Evolutionary conservation across 2,113 vertebrate genomes (phyloP).

Genomic region (Pedetes capensis): DNA sequence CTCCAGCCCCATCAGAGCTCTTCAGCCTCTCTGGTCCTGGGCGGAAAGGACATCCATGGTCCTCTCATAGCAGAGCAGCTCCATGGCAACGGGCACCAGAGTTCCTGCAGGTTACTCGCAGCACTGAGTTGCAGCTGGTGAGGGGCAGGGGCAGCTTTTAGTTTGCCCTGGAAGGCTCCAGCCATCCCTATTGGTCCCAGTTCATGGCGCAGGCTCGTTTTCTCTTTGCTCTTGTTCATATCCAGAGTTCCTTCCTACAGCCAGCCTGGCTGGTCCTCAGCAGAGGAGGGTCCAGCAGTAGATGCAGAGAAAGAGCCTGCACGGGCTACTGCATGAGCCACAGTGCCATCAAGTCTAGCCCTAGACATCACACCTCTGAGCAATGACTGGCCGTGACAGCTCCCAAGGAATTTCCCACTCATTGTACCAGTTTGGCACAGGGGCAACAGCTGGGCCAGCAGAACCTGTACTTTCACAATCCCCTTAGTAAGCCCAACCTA

Average conservation of each 20-base stretch:
- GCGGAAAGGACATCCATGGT: not conserved
- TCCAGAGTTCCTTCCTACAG: not conserved
- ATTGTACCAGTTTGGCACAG: not conserved
- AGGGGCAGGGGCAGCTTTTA: not conserved
- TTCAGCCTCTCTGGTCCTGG: not conserved
- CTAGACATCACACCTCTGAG: not conserved
- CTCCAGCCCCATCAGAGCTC: not conserved
- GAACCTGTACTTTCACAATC: not conserved
- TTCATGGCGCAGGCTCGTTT: not conserved
- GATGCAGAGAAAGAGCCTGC: not conserved
- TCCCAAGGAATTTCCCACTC: not conserved
- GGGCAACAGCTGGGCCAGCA: not conserved
- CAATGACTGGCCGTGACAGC: not conserved
- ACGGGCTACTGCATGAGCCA: too few relatives aligned
- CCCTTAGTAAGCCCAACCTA: not conserved
- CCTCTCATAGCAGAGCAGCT: not conserved
- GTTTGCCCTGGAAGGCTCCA: not conserved
- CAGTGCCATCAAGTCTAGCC: rapidly evolving
- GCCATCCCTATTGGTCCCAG: not conserved
- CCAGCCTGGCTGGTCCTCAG: not conserved
- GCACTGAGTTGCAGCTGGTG: rapidly evolving
- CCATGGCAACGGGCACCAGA: too few relatives aligned
- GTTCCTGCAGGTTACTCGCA: too few relatives aligned
- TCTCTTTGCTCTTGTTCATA: not conserved
- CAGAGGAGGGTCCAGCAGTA: not conserved